Conservation (phyloP, 2,888 invertebrate genomes). For the Melolontha melolontha region DNA sequence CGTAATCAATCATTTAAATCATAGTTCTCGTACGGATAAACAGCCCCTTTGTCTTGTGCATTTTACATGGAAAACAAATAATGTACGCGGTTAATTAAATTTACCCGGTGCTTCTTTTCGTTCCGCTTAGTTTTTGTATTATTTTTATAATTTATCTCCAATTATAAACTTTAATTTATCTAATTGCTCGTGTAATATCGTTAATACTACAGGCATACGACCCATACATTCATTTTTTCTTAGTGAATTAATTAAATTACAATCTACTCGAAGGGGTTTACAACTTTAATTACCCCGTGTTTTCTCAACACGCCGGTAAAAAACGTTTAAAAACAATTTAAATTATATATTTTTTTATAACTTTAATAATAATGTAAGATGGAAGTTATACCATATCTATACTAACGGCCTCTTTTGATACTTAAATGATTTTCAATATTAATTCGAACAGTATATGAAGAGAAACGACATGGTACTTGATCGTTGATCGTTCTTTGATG, state of each 20-base stretch:
- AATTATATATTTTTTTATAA: slow-evolving; percentile 4
- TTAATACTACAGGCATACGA: slow-evolving; percentile 13
- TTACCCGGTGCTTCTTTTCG: slow-evolving; percentile 1
- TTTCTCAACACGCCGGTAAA: not conserved
- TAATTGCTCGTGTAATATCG: slow-evolving; percentile 37
- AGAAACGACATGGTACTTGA: no score
- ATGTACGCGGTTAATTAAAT: slow-evolving; percentile 13
- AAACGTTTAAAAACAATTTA: slow-evolving; percentile 22
- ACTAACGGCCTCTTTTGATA: no score
- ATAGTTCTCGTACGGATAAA: slow-evolving; percentile 20
- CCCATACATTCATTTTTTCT: not conserved
- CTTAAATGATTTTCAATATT: slow-evolving; percentile 16
- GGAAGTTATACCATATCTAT: not conserved
- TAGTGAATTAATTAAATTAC: slow-evolving; percentile 23
- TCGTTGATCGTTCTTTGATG: no score
- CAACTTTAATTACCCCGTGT: slow-evolving; percentile 13
- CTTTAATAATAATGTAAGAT: slow-evolving; percentile 17
- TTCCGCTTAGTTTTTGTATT: not conserved
- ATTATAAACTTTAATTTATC: slow-evolving; percentile 32
- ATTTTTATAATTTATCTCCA: slow-evolving; percentile 17
- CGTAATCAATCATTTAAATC: slow-evolving; percentile 48
- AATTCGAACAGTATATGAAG: slow-evolving; percentile 1
- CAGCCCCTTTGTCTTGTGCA: slow-evolving; percentile 9
- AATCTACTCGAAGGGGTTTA: not conserved
- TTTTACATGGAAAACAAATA: slow-evolving; percentile 30